phyloP scores from a whole-genome alignment of 2,888 invertebrate genomes.

The Trissolcus japonicus region DNA sequence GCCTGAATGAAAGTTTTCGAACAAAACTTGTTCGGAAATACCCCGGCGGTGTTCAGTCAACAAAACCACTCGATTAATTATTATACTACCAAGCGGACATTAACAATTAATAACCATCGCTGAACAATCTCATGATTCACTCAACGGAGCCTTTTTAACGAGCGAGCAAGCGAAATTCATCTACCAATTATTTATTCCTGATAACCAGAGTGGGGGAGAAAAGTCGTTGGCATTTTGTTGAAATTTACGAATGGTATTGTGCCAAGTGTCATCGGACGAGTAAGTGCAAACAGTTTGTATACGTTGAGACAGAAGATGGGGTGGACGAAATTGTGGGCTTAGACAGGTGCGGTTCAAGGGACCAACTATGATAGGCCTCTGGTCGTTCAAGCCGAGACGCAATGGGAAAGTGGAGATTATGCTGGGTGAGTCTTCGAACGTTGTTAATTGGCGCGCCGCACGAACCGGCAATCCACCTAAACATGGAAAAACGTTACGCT shows the following conservation, averaged over 20 bases:
- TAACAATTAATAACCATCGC: constrained; percentile 3
- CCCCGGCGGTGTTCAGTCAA: background rate
- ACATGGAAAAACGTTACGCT: constrained; percentile 52
- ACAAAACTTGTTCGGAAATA: background rate
- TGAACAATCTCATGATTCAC: background rate
- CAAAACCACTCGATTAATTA: background rate
- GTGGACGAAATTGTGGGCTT: constrained; percentile 19
- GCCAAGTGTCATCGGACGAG: background rate
- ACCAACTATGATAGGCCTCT: constrained; percentile 79
- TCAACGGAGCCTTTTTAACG: background rate
- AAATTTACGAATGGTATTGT: constrained; percentile 3
- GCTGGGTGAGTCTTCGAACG: constrained; percentile 79
- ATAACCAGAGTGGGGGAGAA: no score
- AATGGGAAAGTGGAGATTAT: constrained; percentile 84
- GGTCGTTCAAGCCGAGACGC: constrained; percentile 81
- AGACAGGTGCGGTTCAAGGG: constrained; percentile 48
- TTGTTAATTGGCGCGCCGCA: constrained; percentile 51
- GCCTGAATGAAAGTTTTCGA: background rate
- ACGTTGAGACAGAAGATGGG: constrained; percentile 9
- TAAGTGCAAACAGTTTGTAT: no score
- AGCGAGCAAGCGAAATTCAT: background rate
- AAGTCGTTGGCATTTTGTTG: no score
- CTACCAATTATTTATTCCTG: no score
- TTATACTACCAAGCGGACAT: background rate
- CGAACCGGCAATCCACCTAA: constrained; percentile 51